Base-by-base conservation (phyloP, 2,113 vertebrate species). In the Phalacrocorax carbo region DNA sequence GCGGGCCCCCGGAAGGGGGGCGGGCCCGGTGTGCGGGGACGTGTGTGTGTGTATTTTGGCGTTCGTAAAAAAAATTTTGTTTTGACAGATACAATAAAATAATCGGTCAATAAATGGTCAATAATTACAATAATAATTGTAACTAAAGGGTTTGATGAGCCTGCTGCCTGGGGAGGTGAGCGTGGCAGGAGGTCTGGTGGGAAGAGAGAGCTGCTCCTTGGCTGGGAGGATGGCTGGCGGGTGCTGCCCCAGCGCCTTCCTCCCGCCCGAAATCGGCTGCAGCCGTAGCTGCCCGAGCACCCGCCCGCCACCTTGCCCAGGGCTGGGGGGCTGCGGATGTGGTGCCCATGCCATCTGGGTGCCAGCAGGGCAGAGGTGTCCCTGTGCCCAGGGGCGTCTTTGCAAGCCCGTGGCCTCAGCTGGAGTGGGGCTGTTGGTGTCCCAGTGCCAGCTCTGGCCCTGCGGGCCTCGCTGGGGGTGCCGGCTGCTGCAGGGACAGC, bases 291-390 rank as follows among this genome's bases (percentile, higher is more conserved):
- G 65, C n/a, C 17, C 5, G 27, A 46, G 48, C 20, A n/a, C n/a
- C 10, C 20, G 22, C 21, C 8, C 9, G 12, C 22, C 34, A 13
- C 25, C 61, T 46, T 5, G 6, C 21, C 48, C 17, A 4, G 42
- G 25, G 18, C 51, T 12, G 8, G 18, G 42, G 2, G 7, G 16
- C 57, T 5, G 17, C 5, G 4, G 27, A 11, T 3, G 1, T 13
- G 38, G 19, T 1, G 1, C 30, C 29, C 9, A 1, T 1, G 3
- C 10, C 2, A 23, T 25, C 4, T 1, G 3, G 34, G 20, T 54
- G 34, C 38, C 22, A 14, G 36, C 29, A 5, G 55, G 29, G 20
- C 70, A 25, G 49, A 22, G 62, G 20, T 19, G 14, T 27, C 26
- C 15, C n/a, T 0, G 6, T 17, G 17, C 66, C 29, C 34, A 10